phyloP scores from a whole-genome alignment of 2,888 invertebrate species.

The Zygothrica quintamaculata region DNA sequence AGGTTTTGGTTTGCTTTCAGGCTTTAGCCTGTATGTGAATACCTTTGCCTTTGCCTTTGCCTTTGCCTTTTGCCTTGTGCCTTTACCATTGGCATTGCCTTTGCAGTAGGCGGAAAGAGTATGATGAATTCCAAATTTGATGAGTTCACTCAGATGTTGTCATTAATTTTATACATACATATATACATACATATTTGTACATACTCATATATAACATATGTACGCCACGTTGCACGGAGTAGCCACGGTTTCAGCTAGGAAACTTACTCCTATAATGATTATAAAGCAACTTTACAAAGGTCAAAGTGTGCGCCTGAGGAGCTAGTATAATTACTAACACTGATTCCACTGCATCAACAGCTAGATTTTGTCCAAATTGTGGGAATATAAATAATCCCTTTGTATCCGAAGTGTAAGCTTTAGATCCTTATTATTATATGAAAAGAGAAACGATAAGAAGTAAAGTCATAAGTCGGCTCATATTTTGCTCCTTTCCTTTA shows the following conservation, averaged over 20 bases:
- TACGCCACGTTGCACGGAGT: not conserved
- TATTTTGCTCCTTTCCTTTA: no score
- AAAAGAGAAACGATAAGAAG: no score
- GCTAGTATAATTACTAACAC: constrained; percentile 20
- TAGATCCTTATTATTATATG: no score
- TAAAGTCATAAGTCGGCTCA: no score
- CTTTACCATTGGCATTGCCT: constrained; percentile 19
- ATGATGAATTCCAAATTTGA: constrained; percentile 81
- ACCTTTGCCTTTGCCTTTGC: constrained; percentile 11
- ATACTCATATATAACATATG: no score
- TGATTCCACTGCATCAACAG: not conserved
- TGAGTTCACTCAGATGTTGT: constrained; percentile 81
- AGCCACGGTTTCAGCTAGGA: constrained; percentile 38
- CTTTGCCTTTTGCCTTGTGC: not conserved
- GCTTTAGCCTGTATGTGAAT: not conserved
- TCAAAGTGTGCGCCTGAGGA: constrained; percentile 62
- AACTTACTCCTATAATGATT: not conserved
- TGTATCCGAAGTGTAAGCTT: no score
- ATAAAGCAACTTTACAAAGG: constrained; percentile 39
- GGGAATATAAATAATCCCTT: no score
- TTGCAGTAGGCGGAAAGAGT: constrained; percentile 76
- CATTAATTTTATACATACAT: constrained; percentile 72
- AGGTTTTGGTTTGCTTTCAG: constrained; percentile 9
- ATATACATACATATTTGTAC: constrained; percentile 1
- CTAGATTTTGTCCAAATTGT: no score